Base-by-base conservation (phyloP, 1,140 invertebrate genomes). In the Triops longicaudatus region DNA sequence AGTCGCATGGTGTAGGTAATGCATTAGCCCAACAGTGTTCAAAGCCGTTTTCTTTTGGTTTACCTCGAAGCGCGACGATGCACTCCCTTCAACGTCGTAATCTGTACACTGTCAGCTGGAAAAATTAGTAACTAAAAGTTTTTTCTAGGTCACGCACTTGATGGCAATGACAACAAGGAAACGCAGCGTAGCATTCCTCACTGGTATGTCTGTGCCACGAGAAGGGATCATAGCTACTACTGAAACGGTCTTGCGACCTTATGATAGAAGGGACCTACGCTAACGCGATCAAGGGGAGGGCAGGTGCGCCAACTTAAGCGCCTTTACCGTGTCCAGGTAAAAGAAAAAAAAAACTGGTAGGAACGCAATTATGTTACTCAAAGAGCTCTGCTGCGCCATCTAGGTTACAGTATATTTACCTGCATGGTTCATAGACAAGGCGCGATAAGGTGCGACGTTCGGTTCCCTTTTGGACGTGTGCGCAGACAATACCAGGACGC, bases 261-360 rank as follows among this genome's bases (percentile, higher is more conserved):
- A 14, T 63, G 50, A 63, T 14, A 63, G 50, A 63, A 27, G n/a
- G 37, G 28, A 27, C 28, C 84, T 87, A 83, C 89, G 88, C 88
- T 81, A 88, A 86, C 77, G 85, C 89, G 77, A 90, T 88, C 81
- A 89, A 89, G 11, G 88, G 87, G 81, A 89, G 89, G 74, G 88
- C 85, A 11, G 85, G 83, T 42, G 43, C 73, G 26, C 37, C 37
- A 74, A 28, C 22, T 44, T 31, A 41, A 22, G 37, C 43, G 10
- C 28, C 17, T 41, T 22, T 44, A 74, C 31, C 73, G 22, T 74
- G 37, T 27, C 31, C 37, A 10, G 26, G 73, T 22, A 74, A 44
- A n/a, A 37, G 73, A n/a, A n/a, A 27, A 42, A 26, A 74, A 41
- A 79, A 87, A 84, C 43, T 87, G 83, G 79, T 88, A 87, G 82